Conservation (phyloP, 64 coral and sea anemone species). For the Anthopleura sola region DNA sequence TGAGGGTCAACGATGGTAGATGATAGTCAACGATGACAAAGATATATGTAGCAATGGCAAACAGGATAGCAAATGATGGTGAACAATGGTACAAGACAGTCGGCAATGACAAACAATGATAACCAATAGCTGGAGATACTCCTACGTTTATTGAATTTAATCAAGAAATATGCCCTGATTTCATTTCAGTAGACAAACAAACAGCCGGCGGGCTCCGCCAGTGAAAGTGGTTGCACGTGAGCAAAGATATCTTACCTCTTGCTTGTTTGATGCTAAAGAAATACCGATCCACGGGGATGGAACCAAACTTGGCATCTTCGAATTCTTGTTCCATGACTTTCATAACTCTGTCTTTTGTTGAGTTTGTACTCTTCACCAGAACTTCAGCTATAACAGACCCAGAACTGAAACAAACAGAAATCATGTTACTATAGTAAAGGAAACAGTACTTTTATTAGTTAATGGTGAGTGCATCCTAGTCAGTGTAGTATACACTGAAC, state of each 20-base stretch:
- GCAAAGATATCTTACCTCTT: neutral
- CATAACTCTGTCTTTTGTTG: constrained; percentile 9
- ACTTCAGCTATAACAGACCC: constrained; percentile 52
- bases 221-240: neutral
- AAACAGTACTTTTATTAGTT: too few species aligned
- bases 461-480: too few species aligned
- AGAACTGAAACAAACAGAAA: constrained; percentile 20
- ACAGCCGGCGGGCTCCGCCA: too few species aligned
- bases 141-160: too few species aligned
- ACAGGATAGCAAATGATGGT: neutral
- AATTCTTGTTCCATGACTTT: constrained; percentile 32
- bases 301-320: constrained; percentile 30
- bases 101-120: too few species aligned
- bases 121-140: too few species aligned
- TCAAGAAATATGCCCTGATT: too few species aligned
- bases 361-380: constrained; percentile 36
- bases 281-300: constrained; percentile 52
- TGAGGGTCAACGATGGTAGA: too few species aligned
- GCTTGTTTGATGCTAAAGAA: neutral
- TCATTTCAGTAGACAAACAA: too few species aligned
- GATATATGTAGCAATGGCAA: too few species aligned
- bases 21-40: neutral
- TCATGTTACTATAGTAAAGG: neutral
- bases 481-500: too few species aligned
- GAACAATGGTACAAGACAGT: too few species aligned